Evolutionary conservation across 2,797 vertebrate genomes (phyloP), one percentile per base, ranked within the genome.

Genomic region (Parambassis ranga): DNA sequence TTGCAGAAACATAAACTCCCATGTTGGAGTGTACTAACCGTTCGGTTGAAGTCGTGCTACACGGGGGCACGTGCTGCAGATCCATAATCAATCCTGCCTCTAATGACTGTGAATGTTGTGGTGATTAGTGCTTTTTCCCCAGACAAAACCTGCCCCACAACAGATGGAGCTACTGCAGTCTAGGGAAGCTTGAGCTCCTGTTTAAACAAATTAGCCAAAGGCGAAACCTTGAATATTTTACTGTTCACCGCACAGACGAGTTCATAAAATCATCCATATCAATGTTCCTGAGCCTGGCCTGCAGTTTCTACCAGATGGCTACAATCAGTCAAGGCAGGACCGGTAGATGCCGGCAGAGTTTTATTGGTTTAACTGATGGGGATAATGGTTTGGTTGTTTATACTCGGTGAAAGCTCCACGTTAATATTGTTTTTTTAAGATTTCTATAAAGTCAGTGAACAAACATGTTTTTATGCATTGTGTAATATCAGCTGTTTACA

Each of bases 191-290:
- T 35, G 41, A 49, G 51, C 52, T 58, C 57, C 50, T 89, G 84
- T 85, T 82, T 88, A 90, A 91, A 92, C 88, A 92, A 89, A 91
- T 90, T 85, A 91, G 69, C 57, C 32, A 33, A 30, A 51, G 58
- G 73, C 24, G 2, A 70, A 77, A 82, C 65, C 47, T 75, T 84
- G 56, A 75, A 80, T 79, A 73, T 77, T 79, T 75, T 48, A 87
- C 79, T 14, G 69, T 7, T 88, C 32, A 30, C 57, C 84, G 81
- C 73, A 68, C 79, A 79, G 75, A 56, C 9, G 36, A 62, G 69
- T 77, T 89, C 59, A 83, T 73, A 74, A 82, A 88, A 71, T 73
- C 77, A 85, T 86, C 70, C 36, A 74, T 86, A 86, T 85, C 77
- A 82, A 83, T 84, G 84, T 80, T 80, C 67, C 62, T 55, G 50